A percentile compares a stretch with the other conserved stretches of the same genome.
Conservation (phyloP, 2,113 vertebrate species). For the Ariopsis seemanni region DNA sequence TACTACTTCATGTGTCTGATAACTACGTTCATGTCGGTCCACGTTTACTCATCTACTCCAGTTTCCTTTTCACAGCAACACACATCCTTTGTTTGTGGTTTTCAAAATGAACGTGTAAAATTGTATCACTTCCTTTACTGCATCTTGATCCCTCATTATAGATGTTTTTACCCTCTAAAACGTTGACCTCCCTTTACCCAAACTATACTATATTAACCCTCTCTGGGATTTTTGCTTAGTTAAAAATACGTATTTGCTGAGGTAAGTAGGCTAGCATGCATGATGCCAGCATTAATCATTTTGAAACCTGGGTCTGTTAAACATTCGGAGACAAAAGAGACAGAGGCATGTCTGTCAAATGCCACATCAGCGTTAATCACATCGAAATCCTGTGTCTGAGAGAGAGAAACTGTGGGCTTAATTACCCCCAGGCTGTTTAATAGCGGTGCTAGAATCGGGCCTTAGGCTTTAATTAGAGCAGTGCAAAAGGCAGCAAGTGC, state of each 20-base stretch:
- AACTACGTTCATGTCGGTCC: constrained; percentile 16
- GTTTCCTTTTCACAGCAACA: constrained; percentile 31
- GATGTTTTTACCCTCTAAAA: not conserved
- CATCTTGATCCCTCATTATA: not conserved
- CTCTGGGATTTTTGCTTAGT: not conserved
- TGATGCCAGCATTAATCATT: not conserved
- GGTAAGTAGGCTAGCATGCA: not conserved
- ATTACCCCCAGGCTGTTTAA: constrained; percentile 49
- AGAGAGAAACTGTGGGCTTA: constrained; percentile 32
- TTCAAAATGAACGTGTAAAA: constrained; percentile 9
- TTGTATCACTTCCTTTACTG: constrained; percentile 21
- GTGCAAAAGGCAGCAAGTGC: constrained; percentile 21
- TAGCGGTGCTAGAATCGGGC: constrained; percentile 27
- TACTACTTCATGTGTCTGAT: not conserved
- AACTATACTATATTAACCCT: not conserved
- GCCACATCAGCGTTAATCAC: not conserved
- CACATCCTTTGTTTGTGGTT: constrained; percentile 4
- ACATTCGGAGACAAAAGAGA: not conserved
- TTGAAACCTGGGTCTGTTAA: constrained; percentile 8
- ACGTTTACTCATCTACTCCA: not conserved
- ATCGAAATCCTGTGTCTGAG: not conserved
- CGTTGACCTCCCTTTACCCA: not conserved
- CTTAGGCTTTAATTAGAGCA: constrained; percentile 46
- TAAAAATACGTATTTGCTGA: not conserved
- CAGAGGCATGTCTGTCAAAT: not conserved